Evolutionary conservation across 30 jellyfish, hydroid and myxozoan genomes (phyloP).

Genomic region (Cassiopea xamachana): DNA sequence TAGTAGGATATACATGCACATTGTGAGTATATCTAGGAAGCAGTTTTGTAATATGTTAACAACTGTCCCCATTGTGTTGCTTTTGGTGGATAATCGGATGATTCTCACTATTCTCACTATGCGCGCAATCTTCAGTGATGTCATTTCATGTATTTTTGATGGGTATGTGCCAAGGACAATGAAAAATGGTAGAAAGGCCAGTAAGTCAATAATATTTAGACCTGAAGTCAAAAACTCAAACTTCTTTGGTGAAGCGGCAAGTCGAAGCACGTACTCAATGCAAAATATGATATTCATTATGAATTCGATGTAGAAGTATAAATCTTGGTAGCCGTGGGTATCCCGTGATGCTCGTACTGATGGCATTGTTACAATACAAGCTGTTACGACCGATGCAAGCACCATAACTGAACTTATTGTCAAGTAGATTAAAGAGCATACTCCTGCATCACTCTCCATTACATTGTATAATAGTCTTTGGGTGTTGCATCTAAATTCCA

Average conservation of each 20-base stretch:
- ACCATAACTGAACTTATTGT: slow-evolving; percentile 13
- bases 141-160: slow-evolving; percentile 29
- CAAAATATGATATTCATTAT: slow-evolving; percentile 31
- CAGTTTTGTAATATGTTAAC: slow-evolving; percentile 51
- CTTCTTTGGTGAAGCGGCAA: slow-evolving; percentile 54
- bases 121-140: slow-evolving; percentile 53
- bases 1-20: slow-evolving; percentile 56
- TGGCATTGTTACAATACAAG: slow-evolving; percentile 61
- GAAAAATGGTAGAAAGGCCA: slow-evolving; percentile 67
- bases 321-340: slow-evolving; percentile 5
- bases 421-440: neutral
- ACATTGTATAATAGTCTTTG: slow-evolving; percentile 32
- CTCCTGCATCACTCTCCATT: slow-evolving; percentile 22
- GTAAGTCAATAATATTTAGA: slow-evolving; percentile 54
- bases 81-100: slow-evolving; percentile 43
- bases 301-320: slow-evolving; percentile 34
- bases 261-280: slow-evolving; percentile 50
- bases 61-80: slow-evolving; percentile 54
- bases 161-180: slow-evolving; percentile 33
- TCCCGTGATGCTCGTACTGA: slow-evolving; percentile 9
- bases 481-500: slow-evolving; percentile 8
- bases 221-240: slow-evolving; percentile 23
- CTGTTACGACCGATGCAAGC: slow-evolving; percentile 30
- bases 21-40: slow-evolving; percentile 49
- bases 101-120: slow-evolving; percentile 63